Conservation (phyloP, 2,888 invertebrate species). For the Limnephilus auricula region DNA sequence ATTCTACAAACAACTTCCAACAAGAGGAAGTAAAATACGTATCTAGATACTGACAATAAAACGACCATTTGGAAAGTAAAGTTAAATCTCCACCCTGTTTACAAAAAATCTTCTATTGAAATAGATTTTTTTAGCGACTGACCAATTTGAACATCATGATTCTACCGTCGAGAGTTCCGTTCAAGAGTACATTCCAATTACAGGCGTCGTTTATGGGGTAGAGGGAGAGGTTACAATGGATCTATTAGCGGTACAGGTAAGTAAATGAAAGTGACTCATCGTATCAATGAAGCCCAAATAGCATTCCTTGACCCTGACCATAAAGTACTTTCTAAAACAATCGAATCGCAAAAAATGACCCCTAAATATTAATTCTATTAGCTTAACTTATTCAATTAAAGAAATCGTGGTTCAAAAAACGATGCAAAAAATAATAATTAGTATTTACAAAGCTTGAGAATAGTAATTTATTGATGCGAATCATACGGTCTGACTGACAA, state of each 20-base stretch:
- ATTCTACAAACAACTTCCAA: no score
- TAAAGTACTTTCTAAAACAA: not conserved
- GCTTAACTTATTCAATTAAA: not conserved
- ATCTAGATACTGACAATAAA: not conserved
- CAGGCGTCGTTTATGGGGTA: not conserved
- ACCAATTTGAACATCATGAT: not conserved
- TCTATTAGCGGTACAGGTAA: not conserved
- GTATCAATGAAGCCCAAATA: not conserved
- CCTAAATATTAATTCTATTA: not conserved
- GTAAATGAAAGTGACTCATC: not conserved
- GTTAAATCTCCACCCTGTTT: not conserved
- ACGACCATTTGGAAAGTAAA: not conserved
- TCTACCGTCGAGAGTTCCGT: not conserved
- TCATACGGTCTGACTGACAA: not conserved
- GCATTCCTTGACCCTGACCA: constrained; percentile 2
- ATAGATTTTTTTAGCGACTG: not conserved
- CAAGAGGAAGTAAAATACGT: not conserved
- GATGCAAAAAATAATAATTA: not conserved
- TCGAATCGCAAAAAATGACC: not conserved
- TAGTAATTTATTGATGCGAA: not conserved
- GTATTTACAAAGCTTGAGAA: not conserved
- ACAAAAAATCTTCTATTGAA: not conserved
- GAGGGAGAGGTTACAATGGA: not conserved
- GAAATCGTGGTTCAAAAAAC: not conserved
- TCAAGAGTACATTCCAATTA: not conserved